Evolutionary conservation across 2,888 invertebrate genomes (phyloP), one percentile per base, ranked within the genome.

Genomic region (Drosophila kuntzei): DNA sequence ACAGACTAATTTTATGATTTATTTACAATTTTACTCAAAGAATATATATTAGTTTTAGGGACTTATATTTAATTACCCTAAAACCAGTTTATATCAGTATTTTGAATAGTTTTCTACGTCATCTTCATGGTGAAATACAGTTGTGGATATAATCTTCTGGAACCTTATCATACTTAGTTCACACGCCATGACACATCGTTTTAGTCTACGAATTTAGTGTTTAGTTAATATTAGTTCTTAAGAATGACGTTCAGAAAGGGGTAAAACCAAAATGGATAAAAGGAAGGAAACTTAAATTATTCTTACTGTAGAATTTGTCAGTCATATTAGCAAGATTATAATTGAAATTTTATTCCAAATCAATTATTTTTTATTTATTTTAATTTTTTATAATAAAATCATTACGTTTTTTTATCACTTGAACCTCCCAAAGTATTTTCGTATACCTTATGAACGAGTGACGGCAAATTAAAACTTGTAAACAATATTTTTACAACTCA

Each of bases 121-220:
- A 51, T 51, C 5, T 18, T n/a, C 25, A 27, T 51, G 51, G 27
- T 51, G 51, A 51, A 51, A 39, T 51, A 3, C 11, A 18, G 18
- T 8, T 51, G 2, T 27, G 16, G 12, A 37, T 3, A 16, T 18
- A 16, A 12, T 16, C 12, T 37, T 16, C 7, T 25, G 4, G 16
- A 14, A n/a, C 5, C 18, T 39, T 51, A 51, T 39, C 51, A 39
- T n/a, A 27, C 51, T 27, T n/a, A 27, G 29, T 53, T 53, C 53
- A 6, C 39, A 41, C 39, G 39, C 20, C 53, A 41, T 53, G 53
- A 41, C 53, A 53, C 9, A 41, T 53, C 29, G 6, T 1, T 22
- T 22, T 14, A 14, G 20, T 32, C 20, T 9, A 20, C 11, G 12
- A 22, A 22, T 8, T 43, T 1, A 2, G 18, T 14, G 36, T 14